Percentiles rank a stretch among this genome's conserved stretches.
These are phyloP conservation scores for Herpailurus yagouaroundi DNA, from an alignment of 2,113 vertebrate species.

Conservation along the genomic window DNA sequence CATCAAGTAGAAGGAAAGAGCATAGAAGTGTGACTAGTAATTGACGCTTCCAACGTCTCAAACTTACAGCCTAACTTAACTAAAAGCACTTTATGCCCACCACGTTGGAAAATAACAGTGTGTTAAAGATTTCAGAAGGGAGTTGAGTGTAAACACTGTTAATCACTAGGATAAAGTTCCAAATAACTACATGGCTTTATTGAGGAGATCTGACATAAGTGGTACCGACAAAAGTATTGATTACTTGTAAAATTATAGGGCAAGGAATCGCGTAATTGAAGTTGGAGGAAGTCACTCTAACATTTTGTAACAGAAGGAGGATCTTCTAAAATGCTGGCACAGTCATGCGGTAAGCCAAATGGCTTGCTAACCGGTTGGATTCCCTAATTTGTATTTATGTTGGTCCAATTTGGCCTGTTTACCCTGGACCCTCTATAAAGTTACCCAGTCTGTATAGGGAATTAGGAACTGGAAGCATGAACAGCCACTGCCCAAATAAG, in stretches of 20 bases:
- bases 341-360: not conserved
- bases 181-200: not conserved
- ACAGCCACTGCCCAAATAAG: not conserved
- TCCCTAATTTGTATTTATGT: not conserved
- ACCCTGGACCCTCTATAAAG: not conserved
- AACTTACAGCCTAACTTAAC: not conserved
- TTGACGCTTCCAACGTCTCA: not conserved
- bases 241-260: not conserved
- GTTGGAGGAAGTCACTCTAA: not conserved
- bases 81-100: not conserved
- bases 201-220: not conserved
- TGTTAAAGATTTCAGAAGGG: not conserved
- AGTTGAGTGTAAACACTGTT: not conserved
- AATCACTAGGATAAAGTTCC: not conserved
- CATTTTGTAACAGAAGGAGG: not conserved
- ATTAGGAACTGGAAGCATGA: not conserved
- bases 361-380: not conserved
- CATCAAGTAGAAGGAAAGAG: not conserved
- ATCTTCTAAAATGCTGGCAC: not conserved
- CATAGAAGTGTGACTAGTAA: not conserved
- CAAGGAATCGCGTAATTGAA: not conserved
- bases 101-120: not conserved
- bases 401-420: not conserved
- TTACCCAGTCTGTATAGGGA: not conserved
- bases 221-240: not conserved